Evolutionary conservation across 2,797 vertebrate species (phyloP).

Genomic region (Thripadectes ignobilis): DNA sequence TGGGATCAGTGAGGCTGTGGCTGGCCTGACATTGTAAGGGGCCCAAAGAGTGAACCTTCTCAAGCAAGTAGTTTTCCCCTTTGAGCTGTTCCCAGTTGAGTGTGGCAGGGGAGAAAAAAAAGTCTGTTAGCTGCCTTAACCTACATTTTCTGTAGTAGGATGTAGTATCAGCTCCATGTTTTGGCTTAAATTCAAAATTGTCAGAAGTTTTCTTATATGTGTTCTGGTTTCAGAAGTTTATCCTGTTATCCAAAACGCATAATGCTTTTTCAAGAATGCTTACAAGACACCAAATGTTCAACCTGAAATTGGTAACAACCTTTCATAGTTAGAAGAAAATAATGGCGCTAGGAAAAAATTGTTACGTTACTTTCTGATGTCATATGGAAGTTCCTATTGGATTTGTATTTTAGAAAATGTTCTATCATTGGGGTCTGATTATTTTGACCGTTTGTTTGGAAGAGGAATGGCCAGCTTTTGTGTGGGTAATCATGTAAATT

Average conservation of each 20-base stretch:
- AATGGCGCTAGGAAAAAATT: fast-evolving
- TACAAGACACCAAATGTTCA: background rate
- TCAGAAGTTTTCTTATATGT: background rate
- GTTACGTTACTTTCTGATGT: background rate
- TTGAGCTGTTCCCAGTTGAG: background rate
- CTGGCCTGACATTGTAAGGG: background rate
- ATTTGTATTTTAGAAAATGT: background rate
- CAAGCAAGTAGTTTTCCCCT: slow-evolving; percentile 5
- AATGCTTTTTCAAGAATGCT: background rate
- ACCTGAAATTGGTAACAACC: background rate
- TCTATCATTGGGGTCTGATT: background rate
- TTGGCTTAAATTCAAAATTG: background rate
- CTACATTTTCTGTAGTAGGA: background rate
- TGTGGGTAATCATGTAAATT: background rate
- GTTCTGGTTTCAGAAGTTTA: background rate
- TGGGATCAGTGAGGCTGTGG: slow-evolving; percentile 27
- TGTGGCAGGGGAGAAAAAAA: background rate
- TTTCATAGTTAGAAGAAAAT: background rate
- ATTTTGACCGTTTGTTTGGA: background rate
- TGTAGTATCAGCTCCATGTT: background rate
- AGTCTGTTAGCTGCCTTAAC: background rate
- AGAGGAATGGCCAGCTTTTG: background rate
- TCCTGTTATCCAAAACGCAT: background rate
- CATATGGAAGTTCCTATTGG: background rate
- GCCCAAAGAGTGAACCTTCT: slow-evolving; percentile 3